Evolutionary conservation across 2,888 invertebrate species (phyloP).

Genomic region (Crocallis elinguaria): DNA sequence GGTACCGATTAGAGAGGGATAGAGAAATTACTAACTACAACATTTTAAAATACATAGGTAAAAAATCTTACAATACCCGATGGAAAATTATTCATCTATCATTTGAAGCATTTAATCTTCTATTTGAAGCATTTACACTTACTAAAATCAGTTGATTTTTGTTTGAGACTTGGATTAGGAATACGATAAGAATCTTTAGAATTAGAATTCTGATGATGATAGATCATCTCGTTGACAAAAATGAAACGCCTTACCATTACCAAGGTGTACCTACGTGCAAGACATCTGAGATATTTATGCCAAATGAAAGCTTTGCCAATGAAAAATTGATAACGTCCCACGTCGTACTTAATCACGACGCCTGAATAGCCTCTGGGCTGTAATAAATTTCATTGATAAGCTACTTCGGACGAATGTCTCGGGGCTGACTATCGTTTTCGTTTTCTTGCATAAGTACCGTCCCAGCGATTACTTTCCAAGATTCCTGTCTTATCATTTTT

Average conservation of each 20-base stretch:
- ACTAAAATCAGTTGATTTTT: no score
- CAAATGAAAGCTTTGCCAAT: constrained; percentile 26
- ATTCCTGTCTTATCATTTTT: constrained; percentile 13
- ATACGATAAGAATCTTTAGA: no score
- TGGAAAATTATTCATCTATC: no score
- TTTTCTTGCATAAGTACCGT: constrained; percentile 38
- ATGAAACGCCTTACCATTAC: not conserved
- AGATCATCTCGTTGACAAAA: not conserved
- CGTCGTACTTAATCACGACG: constrained; percentile 39
- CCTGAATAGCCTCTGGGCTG: constrained; percentile 35
- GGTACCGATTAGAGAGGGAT: no score
- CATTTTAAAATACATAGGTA: no score
- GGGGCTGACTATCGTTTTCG: constrained; percentile 22
- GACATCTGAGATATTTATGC: not conserved
- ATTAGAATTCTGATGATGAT: no score
- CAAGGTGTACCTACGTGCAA: not conserved
- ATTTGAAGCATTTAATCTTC: no score
- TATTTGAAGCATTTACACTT: no score
- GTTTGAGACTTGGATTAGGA: no score
- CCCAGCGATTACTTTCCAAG: constrained; percentile 26
- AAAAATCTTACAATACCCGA: no score
- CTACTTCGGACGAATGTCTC: constrained; percentile 36
- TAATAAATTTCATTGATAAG: constrained; percentile 50
- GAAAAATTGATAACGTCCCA: constrained; percentile 28
- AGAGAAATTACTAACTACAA: no score